Conservation (phyloP, 2,113 vertebrate genomes). For the Sceloporus undulatus region DNA sequence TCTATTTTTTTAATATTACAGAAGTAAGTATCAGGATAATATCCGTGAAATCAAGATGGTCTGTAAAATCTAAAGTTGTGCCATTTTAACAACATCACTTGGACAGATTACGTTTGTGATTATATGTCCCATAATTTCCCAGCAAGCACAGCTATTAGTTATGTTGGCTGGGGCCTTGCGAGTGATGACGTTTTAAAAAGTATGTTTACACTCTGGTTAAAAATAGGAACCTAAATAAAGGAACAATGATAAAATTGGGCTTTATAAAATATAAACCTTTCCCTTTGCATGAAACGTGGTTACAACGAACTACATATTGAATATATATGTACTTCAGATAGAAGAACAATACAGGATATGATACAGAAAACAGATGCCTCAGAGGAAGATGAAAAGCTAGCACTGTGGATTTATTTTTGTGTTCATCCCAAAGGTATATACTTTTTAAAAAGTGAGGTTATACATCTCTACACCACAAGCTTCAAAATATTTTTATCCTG, state of each 20-base stretch:
- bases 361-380: background rate
- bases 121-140: too few relatives aligned
- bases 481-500: conserved; percentile 6
- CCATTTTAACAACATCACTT: too few relatives aligned
- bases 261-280: background rate
- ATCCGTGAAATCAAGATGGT: background rate
- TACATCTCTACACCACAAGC: background rate
- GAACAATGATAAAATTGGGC: background rate
- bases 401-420: background rate
- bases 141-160: too few relatives aligned
- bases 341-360: background rate
- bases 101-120: too few relatives aligned
- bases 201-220: too few relatives aligned
- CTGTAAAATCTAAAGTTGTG: background rate
- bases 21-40: background rate
- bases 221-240: background rate
- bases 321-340: background rate
- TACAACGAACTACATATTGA: background rate
- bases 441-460: background rate
- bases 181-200: too few relatives aligned
- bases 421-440: background rate
- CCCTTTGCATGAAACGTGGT: background rate
- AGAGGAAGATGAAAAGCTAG: background rate
- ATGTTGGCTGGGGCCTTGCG: too few relatives aligned
- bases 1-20: background rate